Conservation (phyloP, 2,888 invertebrate species). For the Agrochola lota region DNA sequence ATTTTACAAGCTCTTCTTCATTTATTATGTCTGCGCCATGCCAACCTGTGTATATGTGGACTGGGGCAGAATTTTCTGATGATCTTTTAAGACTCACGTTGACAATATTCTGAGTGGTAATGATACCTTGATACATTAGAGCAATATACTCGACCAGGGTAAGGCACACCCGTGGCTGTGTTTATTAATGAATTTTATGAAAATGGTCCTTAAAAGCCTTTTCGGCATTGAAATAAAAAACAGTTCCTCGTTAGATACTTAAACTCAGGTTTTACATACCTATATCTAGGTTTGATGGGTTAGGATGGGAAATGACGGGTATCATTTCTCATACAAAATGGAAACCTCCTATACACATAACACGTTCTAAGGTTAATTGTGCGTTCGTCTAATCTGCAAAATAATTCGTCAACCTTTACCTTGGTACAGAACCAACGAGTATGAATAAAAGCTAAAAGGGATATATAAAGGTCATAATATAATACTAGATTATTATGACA, state of each 20-base stretch:
- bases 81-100: neutral
- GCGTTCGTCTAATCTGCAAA: constrained; percentile 4
- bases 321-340: neutral
- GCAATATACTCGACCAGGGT: neutral
- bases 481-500: constrained; percentile 26
- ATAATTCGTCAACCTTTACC: constrained; percentile 13
- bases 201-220: neutral
- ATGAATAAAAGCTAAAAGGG: constrained; percentile 10
- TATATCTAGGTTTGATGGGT: no score
- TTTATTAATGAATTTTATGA: no score
- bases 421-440: constrained; percentile 14
- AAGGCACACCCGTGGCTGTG: neutral
- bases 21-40: neutral
- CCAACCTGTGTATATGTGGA: neutral
- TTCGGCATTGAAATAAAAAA: neutral
- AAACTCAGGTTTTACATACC: neutral
- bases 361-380: neutral
- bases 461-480: constrained; percentile 29
- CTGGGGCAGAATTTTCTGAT: neutral
- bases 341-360: neutral
- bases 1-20: neutral
- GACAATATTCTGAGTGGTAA: neutral
- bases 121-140: neutral
- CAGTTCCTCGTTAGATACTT: neutral
- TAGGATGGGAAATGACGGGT: neutral